Evolutionary conservation across 2,113 vertebrate species (phyloP), one percentile per base, ranked within the genome.

Genomic region (Siphamia tubifer): DNA sequence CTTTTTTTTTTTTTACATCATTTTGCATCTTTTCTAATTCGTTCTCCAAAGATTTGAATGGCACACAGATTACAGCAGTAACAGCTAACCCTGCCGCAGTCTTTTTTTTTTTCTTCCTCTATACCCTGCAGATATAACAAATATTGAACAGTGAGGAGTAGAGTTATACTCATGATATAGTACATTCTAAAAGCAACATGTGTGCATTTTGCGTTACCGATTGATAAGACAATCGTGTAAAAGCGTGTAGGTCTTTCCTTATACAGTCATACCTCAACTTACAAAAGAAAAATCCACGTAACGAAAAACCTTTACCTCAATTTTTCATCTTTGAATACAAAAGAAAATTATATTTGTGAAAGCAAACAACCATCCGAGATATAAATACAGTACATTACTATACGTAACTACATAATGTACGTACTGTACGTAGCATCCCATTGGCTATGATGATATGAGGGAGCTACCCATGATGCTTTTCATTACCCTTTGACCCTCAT

Each of bases 1-100:
- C 36, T 70, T 47, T 58, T 56, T 76, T 68, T 32, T 70, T 47
- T 58, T 56, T 76, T 27, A 65, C 47, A 42, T 64, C 6, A 25
- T 40, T 66, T 35, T 62, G 61, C 21, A 63, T 71, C n/a, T 68
- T 77, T 67, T 51, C 30, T 52, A 54, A 58, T 53, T 53, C 3
- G 2, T 66, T 39, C 48, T 49, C 17, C 16, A 30, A 42, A 44
- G 51, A 65, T 7, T 3, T 28, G 35, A n/a, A 20, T 44, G 39
- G 32, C 39, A 51, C 16, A 0, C 20, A 58, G 15, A 52, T 64
- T 32, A 51, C 20, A 21, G 51, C 45, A 31, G 25, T 60, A 32
- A 62, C 40, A 28, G 27, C 21, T 51, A 39, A 68, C 30, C n/a
- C n/a, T n/a, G n/a, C n/a, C n/a, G n/a, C n/a, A n/a, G n/a, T 30